Conservation (phyloP, 2,113 vertebrate species). For the Ardeotis arabs region DNA sequence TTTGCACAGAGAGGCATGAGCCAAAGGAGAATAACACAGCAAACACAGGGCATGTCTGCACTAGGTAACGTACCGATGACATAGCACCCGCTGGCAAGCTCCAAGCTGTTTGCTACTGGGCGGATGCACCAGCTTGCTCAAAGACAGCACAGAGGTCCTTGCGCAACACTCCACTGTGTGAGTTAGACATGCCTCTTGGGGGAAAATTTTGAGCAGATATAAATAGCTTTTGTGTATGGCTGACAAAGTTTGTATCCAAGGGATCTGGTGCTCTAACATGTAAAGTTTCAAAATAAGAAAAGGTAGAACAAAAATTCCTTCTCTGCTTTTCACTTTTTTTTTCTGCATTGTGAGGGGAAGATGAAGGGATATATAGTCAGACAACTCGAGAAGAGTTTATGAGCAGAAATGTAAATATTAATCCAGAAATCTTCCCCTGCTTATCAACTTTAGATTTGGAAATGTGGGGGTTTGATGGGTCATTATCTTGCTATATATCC, state of each 20-base stretch:
- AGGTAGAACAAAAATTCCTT: background rate
- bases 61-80: fast-evolving
- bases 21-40: background rate
- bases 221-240: background rate
- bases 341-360: background rate
- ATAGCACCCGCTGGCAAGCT: background rate
- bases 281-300: background rate
- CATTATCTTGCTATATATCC: background rate
- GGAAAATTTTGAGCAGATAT: background rate
- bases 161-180: background rate
- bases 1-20: background rate
- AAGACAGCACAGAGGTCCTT: background rate
- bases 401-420: background rate
- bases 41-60: background rate
- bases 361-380: background rate
- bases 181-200: background rate
- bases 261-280: background rate
- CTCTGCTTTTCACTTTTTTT: background rate
- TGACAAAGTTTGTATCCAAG: background rate
- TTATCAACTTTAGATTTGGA: background rate
- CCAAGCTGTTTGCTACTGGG: background rate
- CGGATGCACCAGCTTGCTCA: background rate
- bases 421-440: background rate
- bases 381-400: background rate
- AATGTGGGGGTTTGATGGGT: background rate